A percentile compares a stretch with the other conserved stretches of the same genome.
Conservation (phyloP, 1,140 invertebrate genomes). For the Zaprionus vittiger region DNA sequence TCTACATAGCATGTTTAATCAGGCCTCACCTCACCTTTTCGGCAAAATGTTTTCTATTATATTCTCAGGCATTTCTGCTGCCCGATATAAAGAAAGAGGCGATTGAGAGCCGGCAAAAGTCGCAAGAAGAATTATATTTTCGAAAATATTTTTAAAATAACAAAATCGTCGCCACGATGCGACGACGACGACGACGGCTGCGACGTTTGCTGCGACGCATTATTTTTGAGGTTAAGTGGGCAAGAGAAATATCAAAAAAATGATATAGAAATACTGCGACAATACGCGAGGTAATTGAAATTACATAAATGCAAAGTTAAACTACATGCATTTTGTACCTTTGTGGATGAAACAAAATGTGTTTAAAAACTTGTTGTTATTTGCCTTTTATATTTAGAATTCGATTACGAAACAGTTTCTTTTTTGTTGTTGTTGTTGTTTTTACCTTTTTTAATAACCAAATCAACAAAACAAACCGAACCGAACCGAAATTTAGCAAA, state of each 20-base stretch:
- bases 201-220: slow-evolving; percentile 31
- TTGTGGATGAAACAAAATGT: slow-evolving; percentile 15
- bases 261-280: slow-evolving; percentile 15
- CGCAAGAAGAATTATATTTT: slow-evolving; percentile 62
- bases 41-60: slow-evolving; percentile 18
- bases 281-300: neutral
- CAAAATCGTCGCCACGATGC: slow-evolving; percentile 43
- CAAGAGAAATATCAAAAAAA: slow-evolving; percentile 13
- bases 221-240: slow-evolving; percentile 63
- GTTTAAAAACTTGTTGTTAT: slow-evolving; percentile 41
- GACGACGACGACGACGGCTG: slow-evolving; percentile 19
- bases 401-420: slow-evolving; percentile 76
- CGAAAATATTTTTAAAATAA: slow-evolving; percentile 76
- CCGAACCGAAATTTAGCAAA: slow-evolving; percentile 30
- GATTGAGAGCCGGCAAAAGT: slow-evolving; percentile 61
- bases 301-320: neutral
- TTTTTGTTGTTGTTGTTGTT: slow-evolving; percentile 16
- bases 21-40: slow-evolving; percentile 3
- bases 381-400: slow-evolving; percentile 22
- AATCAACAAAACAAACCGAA: slow-evolving; percentile 42
- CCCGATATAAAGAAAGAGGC: slow-evolving; percentile 13
- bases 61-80: slow-evolving; percentile 9
- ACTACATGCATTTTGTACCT: slow-evolving; percentile 16
- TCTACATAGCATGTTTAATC: neutral
- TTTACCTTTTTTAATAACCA: slow-evolving; percentile 45